Evolutionary conservation across 2,797 vertebrate genomes (phyloP).

Genomic region (Esox masquinongy): DNA sequence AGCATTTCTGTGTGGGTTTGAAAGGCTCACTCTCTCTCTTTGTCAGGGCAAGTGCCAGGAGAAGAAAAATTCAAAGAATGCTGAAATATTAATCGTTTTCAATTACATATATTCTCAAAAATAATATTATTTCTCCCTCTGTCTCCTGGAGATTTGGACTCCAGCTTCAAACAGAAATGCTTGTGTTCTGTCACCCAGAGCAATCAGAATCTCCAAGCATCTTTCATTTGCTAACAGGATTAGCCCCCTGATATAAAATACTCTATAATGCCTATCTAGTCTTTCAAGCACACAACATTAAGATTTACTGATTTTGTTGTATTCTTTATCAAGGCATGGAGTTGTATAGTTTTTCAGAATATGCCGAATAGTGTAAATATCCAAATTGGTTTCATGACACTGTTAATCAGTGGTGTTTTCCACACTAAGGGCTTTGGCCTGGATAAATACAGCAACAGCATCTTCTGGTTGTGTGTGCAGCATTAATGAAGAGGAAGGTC

Average conservation of each 20-base stretch:
- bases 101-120: slow-evolving; percentile 39
- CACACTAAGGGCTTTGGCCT: slow-evolving; percentile 39
- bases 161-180: slow-evolving; percentile 32
- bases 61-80: slow-evolving; percentile 43
- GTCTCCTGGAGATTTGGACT: slow-evolving; percentile 28
- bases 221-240: slow-evolving; percentile 47
- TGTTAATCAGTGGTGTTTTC: slow-evolving; percentile 26
- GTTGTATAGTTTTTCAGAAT: slow-evolving; percentile 36
- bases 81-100: slow-evolving; percentile 59
- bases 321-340: slow-evolving; percentile 26
- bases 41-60: slow-evolving; percentile 1
- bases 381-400: slow-evolving; percentile 32
- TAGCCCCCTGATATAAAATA: slow-evolving; percentile 19
- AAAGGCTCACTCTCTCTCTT: slow-evolving; percentile 20
- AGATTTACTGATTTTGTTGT: slow-evolving; percentile 6
- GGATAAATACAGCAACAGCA: slow-evolving; percentile 59
- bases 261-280: neutral
- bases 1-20: slow-evolving; percentile 33
- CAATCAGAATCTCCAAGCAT: slow-evolving; percentile 17
- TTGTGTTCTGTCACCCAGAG: slow-evolving; percentile 17
- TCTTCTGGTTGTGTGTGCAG: slow-evolving; percentile 18
- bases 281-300: slow-evolving; percentile 12
- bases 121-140: slow-evolving; percentile 15
- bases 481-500: slow-evolving; percentile 40
- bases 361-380: slow-evolving; percentile 20